These are phyloP conservation scores for Drosophila lutescens DNA, from an alignment of 2,888 invertebrate genomes.

Conservation along the genomic window DNA sequence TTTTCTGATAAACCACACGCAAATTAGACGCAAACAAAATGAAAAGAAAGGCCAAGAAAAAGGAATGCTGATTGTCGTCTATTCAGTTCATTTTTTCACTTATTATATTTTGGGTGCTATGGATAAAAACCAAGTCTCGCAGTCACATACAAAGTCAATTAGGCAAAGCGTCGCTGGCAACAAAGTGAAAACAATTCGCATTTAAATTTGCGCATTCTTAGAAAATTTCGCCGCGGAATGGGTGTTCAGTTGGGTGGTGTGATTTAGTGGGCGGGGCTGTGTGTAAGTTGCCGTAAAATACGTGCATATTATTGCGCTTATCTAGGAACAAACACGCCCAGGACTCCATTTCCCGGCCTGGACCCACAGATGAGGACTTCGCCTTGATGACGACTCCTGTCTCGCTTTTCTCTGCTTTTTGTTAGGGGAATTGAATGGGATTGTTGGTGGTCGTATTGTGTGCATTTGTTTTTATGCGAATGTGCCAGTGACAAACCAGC, in stretches of 20 bases:
- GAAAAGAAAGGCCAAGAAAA: constrained; percentile 60
- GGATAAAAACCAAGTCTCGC: constrained; percentile 3
- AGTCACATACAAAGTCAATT: constrained; percentile 65
- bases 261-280: constrained; percentile 6
- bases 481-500: constrained; percentile 46
- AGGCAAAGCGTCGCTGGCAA: constrained; percentile 71
- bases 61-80: constrained; percentile 71
- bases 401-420: constrained; percentile 25
- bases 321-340: constrained; percentile 81
- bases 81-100: constrained; percentile 55
- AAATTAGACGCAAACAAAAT: constrained; percentile 72
- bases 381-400: constrained; percentile 60
- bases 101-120: constrained; percentile 14
- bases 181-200: constrained; percentile 77
- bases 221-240: constrained; percentile 50
- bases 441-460: constrained; percentile 51
- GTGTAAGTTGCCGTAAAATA: constrained; percentile 65
- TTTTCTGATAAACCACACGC: constrained; percentile 68
- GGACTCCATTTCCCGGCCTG: constrained; percentile 58
- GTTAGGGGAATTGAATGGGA: constrained; percentile 48
- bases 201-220: constrained; percentile 76
- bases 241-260: constrained; percentile 12
- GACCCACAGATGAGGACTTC: constrained; percentile 48
- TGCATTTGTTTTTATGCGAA: constrained; percentile 76
- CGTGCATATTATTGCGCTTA: constrained; percentile 78